These are phyloP conservation scores for Lanistes nyassanus DNA, from an alignment of 1,140 invertebrate genomes.

Conservation along the genomic window DNA sequence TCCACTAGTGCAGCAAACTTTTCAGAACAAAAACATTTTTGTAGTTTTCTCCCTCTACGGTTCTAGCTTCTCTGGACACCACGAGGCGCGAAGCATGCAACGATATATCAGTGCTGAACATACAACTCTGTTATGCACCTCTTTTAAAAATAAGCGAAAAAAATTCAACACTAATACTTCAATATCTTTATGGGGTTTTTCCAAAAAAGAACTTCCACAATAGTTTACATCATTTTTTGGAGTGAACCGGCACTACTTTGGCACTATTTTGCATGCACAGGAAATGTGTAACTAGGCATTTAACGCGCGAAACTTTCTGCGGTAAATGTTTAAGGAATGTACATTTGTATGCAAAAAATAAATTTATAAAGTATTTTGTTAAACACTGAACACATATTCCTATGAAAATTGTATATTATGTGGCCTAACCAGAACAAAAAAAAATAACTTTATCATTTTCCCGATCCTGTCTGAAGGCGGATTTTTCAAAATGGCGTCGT, in stretches of 20 bases:
- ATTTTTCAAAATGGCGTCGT: slow-evolving; percentile 45
- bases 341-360: background rate
- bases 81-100: no score
- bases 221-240: no score
- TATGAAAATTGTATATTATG: background rate
- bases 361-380: background rate
- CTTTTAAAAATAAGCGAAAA: no score
- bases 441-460: background rate
- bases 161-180: no score
- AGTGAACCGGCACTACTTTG: background rate
- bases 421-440: background rate
- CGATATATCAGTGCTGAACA: no score
- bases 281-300: slow-evolving; percentile 9
- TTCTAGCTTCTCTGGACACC: no score
- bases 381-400: background rate
- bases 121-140: no score
- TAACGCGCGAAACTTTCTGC: slow-evolving; percentile 14
- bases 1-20: no score
- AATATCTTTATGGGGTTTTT: no score
- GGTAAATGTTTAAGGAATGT: slow-evolving; percentile 11
- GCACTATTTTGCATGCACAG: background rate
- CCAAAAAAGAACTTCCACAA: no score
- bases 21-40: no score
- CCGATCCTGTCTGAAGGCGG: slow-evolving; percentile 27
- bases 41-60: no score